A percentile compares a stretch with the other conserved stretches of the same genome.
Conservation (phyloP, 2,113 vertebrate genomes). For the Columbina picui region DNA sequence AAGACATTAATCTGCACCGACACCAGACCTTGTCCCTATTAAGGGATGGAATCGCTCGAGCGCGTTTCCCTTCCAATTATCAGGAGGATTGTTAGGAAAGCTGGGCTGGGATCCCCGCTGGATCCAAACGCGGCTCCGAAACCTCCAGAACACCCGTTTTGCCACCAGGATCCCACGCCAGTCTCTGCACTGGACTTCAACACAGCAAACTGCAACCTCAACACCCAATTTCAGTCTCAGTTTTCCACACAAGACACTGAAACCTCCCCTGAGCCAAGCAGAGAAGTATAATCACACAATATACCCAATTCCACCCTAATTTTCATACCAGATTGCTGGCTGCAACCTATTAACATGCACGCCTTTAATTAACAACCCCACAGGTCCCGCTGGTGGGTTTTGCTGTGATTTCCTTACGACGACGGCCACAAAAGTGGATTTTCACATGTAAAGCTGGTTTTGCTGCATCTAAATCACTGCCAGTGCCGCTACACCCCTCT, state of each 20-base stretch:
- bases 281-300: rapidly evolving
- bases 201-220: not conserved
- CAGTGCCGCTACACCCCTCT: not conserved
- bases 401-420: not conserved
- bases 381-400: rapidly evolving
- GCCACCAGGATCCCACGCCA: rapidly evolving
- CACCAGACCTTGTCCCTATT: not conserved
- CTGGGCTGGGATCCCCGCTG: no score
- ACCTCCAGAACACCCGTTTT: not conserved
- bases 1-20: rapidly evolving
- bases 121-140: not conserved
- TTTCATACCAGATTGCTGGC: not conserved
- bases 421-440: rapidly evolving
- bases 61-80: not conserved
- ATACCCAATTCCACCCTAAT: not conserved
- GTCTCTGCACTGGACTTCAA: not conserved
- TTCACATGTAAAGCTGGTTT: not conserved
- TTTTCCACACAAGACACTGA: not conserved
- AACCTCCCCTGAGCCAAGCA: not conserved
- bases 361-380: not conserved
- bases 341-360: not conserved
- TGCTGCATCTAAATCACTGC: not conserved
- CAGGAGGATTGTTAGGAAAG: not conserved
- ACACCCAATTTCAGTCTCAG: rapidly evolving
- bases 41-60: not conserved